Evolutionary conservation across 1,140 invertebrate genomes (phyloP), one percentile per base, ranked within the genome.

Genomic region (Drosophila seguyi): DNA sequence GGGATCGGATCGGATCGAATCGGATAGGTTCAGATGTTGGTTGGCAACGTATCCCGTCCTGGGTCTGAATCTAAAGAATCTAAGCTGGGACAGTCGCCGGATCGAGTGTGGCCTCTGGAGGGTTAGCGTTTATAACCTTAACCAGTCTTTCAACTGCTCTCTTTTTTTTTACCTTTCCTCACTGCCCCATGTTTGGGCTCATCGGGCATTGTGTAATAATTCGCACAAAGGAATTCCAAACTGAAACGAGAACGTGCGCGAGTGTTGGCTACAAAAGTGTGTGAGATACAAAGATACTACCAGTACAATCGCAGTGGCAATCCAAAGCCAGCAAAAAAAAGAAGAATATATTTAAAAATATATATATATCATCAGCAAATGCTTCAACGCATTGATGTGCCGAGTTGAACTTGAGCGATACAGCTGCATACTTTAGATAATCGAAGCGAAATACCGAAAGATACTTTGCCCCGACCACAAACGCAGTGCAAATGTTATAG

Each of bases 401-500:
- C 79, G n/a, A 77, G 48, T 68, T 67, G 76, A 65, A 75, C 74
- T 82, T 78, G 68, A 56, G 52, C 67, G 36, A 82, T 68, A 78
- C 75, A 69, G 67, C 60, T 81, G 58, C 48, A 58, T 56, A 79
- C 58, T 62, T 41, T 45, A 50, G 36, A 63, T 56, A 72, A 62
- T 57, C 38, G 52, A 56, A 75, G 41, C 38, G 38, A 75, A 71
- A 81, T 52, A 86, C 78, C 31, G 29, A 67, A 59, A 81, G 61
- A 79, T 79, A 76, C 72, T 59, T 62, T 53, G 50, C 48, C 61
- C 29, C 75, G 52, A 48, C 6, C 29, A 38, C 50, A 58, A 59
- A 69, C 41, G 41, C 76, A 44, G 68, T 80, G 84, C 84, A 75
- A 88, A 90, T 90, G 85, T 79, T 84, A 47, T 87, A 90, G 67